Evolutionary conservation across 2,797 vertebrate species (phyloP), one percentile per base, ranked within the genome.

Genomic region (Momotus momota): DNA sequence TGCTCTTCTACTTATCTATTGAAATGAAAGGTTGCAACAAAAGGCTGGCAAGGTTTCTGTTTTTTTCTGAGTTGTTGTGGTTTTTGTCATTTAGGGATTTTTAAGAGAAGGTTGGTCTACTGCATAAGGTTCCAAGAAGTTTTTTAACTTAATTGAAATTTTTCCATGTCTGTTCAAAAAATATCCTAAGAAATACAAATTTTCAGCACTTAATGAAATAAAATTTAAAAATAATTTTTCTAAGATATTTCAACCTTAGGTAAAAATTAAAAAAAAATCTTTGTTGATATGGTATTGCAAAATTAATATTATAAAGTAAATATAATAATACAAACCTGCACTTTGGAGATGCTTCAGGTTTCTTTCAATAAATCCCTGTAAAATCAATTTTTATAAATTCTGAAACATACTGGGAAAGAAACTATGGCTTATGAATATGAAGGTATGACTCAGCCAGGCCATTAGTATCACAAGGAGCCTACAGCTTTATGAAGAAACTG

Each of bases 371-470:
- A 94, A 92, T 38, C 35, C 31, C 12, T 78, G 19, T 48, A 62
- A 95, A 95, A 92, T 74, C 29, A 65, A 64, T 57, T 54, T 74
- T 23, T 88, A 64, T 67, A 81, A 88, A 71, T 71, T 80, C 45
- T 84, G 73, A 90, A 70, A 87, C 26, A 38, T 33, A 86, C n/a
- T 80, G 22, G 27, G 45, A 48, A 88, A 86, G 46, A 94, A 91
- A 4, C 20, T 43, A 21, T 29, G 27, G 22, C 6, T 93, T 92
- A 78, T 92, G 43, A 90, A 85, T 89, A 96, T 58, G 57, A 96
- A 94, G 12, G 49, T 71, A 74, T 87, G 92, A 96, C 58, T 96
- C 93, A 96, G 61, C 3, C 70, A 79, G 48, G 26, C 41, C 86
- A 67, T 90, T 95, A 86, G 58, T 60, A 83, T 78, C 88, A 91